Evolutionary conservation across 2,888 invertebrate species (phyloP), one percentile per base, ranked within the genome.

Genomic region (Reticulitermes lucifugus): DNA sequence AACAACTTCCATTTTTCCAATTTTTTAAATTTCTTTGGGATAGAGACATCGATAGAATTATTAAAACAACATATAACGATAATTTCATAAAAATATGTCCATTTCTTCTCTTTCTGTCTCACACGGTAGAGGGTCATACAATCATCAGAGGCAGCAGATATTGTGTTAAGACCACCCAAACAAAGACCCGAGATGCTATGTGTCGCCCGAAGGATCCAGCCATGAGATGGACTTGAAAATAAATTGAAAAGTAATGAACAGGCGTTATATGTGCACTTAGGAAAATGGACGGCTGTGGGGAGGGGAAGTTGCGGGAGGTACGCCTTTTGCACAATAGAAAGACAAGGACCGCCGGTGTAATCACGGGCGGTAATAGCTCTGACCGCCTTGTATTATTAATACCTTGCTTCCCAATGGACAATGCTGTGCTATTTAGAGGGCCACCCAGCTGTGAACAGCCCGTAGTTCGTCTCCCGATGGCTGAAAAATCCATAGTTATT

Each of bases 231-330:
- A 81, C 81, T 70, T 81, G 81, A 81, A 81, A 81, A 81, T 81
- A 81, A 81, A 81, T 81, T 81, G 81, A 81, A 81, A 81, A 81
- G 70, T 81, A 81, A 81, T 81, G 81, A 81, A 65, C 70, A 65
- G 79, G 79, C 59, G 55, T 79, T 79, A 79, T 59, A 35, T 77
- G 22, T 73, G 73, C 41, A 73, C 25, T 73, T 65, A 65, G n/a
- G 65, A 65, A 65, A 65, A 65, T 65, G 65, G 25, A n/a, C 1
- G 65, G 55, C 18, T 4, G 18, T 43, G 10, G n/a, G n/a, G 51
- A 25, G 55, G 35, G 35, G 35, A 35, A 35, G 35, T 35, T 46
- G 46, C 46, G 12, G 46, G 46, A 46, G 46, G 46, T 46, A 6
- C 21, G 55, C n/a, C 29, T 46, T 79, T 51, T 55, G 51, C 46